Evolutionary conservation across 1,140 invertebrate species (phyloP).

Genomic region (Cherax destructor): DNA sequence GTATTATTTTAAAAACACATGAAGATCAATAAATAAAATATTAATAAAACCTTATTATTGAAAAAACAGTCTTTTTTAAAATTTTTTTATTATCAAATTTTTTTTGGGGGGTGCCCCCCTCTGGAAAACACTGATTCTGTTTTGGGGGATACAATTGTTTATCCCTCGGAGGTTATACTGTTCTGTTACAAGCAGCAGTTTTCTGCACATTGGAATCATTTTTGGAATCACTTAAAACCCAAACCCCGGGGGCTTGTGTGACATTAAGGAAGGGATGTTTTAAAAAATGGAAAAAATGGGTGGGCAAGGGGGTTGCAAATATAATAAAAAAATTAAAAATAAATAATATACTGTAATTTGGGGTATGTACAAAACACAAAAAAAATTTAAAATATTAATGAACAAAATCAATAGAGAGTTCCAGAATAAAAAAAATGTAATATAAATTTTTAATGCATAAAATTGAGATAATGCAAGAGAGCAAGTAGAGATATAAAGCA

Average conservation of each 20-base stretch:
- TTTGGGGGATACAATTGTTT: slow-evolving; percentile 61
- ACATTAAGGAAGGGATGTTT: slow-evolving; percentile 54
- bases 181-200: slow-evolving; percentile 46
- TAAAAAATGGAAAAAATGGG: slow-evolving; percentile 21
- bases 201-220: slow-evolving; percentile 53
- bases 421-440: neutral
- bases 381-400: neutral
- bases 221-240: slow-evolving; percentile 30
- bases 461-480: too few species aligned
- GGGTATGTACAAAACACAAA: too few species aligned
- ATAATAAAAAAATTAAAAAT: neutral
- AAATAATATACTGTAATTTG: too few species aligned
- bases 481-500: too few species aligned
- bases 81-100: too few species aligned
- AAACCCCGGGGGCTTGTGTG: neutral
- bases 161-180: slow-evolving; percentile 70
- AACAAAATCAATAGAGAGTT: too few species aligned
- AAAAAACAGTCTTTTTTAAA: too few species aligned
- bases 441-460: neutral
- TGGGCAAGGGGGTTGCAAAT: slow-evolving; percentile 36
- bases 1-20: too few species aligned
- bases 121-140: slow-evolving; percentile 29
- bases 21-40: too few species aligned
- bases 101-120: neutral
- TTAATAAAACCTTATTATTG: too few species aligned